phyloP scores from a whole-genome alignment of 2,888 invertebrate genomes.

The Habroteleia sp. region DNA sequence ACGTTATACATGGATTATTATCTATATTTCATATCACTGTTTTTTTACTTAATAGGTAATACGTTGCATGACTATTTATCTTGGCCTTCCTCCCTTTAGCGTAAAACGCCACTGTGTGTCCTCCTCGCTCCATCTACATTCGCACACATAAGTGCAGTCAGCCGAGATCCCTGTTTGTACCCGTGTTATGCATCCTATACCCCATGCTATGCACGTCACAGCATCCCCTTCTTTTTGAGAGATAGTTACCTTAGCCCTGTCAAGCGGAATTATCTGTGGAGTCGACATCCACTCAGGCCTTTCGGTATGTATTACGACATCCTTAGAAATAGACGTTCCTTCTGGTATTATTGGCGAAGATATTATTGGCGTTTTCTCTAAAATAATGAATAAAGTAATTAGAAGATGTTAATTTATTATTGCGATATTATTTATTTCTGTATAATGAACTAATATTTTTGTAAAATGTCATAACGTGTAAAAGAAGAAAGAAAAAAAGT shows the following conservation, averaged over 20 bases:
- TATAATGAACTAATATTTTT: conserved; percentile 43
- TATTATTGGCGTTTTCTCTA: conserved; percentile 17
- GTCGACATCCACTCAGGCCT: conserved; percentile 94
- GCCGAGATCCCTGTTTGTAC: conserved; percentile 95
- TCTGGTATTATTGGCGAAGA: conserved; percentile 45
- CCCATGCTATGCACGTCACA: conserved; percentile 85
- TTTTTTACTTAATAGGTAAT: conserved; percentile 68
- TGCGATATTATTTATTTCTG: conserved; percentile 10
- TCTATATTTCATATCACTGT: too few relatives aligned
- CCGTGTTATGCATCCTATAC: conserved; percentile 89
- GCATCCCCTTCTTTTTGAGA: conserved; percentile 89
- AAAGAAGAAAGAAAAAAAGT: conserved; percentile 4
- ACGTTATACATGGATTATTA: too few relatives aligned
- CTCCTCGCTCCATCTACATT: conserved; percentile 90
- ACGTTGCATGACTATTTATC: conserved; percentile 73
- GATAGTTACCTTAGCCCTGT: conserved; percentile 95
- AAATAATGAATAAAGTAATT: too few relatives aligned
- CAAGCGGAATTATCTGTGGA: conserved; percentile 95
- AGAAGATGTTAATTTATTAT: too few relatives aligned
- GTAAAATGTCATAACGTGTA: conserved; percentile 25
- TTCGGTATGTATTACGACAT: conserved; percentile 87
- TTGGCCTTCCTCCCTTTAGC: conserved; percentile 77
- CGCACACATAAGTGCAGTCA: conserved; percentile 90
- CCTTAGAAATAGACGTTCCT: conserved; percentile 48
- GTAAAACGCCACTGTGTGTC: conserved; percentile 83